phyloP scores from a whole-genome alignment of 1,140 invertebrate species.

The Drosophila nannoptera region DNA sequence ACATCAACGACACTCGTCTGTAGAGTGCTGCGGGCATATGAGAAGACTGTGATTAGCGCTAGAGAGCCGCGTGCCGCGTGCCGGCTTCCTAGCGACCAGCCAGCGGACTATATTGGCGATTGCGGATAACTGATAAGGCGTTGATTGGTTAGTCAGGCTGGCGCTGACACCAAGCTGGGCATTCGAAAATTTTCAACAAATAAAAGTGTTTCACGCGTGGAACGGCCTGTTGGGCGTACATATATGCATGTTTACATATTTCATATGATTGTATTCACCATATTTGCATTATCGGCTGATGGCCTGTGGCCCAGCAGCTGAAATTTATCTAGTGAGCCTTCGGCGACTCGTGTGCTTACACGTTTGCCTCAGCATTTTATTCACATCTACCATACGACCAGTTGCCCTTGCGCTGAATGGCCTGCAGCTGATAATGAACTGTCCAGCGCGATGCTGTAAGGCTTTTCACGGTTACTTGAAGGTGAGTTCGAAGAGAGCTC shows the following conservation, averaged over 20 bases:
- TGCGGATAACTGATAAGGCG: constrained; percentile 49
- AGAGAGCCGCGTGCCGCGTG: constrained; percentile 46
- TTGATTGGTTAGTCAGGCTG: constrained; percentile 41
- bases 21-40: constrained; percentile 49
- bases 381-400: constrained; percentile 23
- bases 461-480: constrained; percentile 71
- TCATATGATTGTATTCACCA: constrained; percentile 3
- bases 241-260: neutral
- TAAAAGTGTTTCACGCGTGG: constrained; percentile 32
- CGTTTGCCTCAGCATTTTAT: neutral
- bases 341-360: too few relatives aligned
- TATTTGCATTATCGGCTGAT: too few relatives aligned
- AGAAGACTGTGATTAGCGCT: constrained; percentile 53
- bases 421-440: neutral
- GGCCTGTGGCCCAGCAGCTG: too few relatives aligned
- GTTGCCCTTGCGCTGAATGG: constrained; percentile 26
- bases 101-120: neutral
- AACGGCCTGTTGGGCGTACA: constrained; percentile 4
- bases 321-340: neutral
- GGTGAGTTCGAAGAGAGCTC: constrained; percentile 48
- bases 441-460: neutral
- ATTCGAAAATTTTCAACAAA: constrained; percentile 58
- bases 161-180: constrained; percentile 44
- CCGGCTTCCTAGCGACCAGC: neutral
- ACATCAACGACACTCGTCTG: constrained; percentile 39